Evolutionary conservation across 2,797 vertebrate genomes (phyloP).

Genomic region (Arnoldichthys spilopterus): DNA sequence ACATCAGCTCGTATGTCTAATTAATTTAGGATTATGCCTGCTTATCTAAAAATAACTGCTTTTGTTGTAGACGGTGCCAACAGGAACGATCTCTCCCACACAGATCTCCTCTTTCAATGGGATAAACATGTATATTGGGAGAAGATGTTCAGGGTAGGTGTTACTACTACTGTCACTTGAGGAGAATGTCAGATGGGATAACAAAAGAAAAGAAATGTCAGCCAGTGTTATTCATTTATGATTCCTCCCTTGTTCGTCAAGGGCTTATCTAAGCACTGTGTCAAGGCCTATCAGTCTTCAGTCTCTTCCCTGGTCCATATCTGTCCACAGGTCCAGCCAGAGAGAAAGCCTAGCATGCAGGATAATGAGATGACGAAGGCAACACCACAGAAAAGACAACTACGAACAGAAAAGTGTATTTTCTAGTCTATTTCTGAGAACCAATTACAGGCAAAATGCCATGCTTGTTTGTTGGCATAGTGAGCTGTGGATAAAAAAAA

Average conservation of each 20-base stretch:
- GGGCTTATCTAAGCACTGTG: conserved; percentile 20
- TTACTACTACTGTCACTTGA: conserved; percentile 21
- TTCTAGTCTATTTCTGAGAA: conserved; percentile 11
- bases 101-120: conserved; percentile 27
- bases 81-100: conserved; percentile 3
- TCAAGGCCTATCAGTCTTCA: conserved; percentile 26
- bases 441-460: conserved; percentile 33
- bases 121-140: conserved; percentile 19
- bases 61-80: conserved; percentile 33
- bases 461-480: conserved; percentile 8
- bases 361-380: conserved; percentile 20
- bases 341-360: conserved; percentile 5
- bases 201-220: conserved; percentile 32
- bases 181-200: background rate
- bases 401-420: background rate
- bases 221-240: conserved; percentile 46
- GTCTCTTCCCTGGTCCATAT: background rate
- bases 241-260: conserved; percentile 23
- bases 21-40: conserved; percentile 39
- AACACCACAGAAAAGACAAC: background rate
- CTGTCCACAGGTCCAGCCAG: background rate
- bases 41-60: conserved; percentile 45
- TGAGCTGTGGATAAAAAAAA: conserved; percentile 18
- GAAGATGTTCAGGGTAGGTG: background rate
- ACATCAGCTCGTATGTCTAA: conserved; percentile 31